Conservation (phyloP, 2,113 vertebrate species). For the Echinops telfairi region DNA sequence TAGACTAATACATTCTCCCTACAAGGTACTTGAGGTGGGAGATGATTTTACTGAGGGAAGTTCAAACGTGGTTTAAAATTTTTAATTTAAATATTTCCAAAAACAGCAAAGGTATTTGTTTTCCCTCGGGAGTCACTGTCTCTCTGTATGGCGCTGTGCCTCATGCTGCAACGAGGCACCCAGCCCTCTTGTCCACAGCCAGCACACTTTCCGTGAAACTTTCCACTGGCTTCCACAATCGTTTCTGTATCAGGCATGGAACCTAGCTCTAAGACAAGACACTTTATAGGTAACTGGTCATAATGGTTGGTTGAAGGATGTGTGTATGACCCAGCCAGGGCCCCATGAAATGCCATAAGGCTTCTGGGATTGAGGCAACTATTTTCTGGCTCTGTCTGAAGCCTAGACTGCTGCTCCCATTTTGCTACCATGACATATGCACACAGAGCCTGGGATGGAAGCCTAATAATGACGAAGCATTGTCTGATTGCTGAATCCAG, state of each 20-base stretch:
- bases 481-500: constrained; percentile 4
- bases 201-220: background rate
- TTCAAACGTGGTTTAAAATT: background rate
- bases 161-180: background rate
- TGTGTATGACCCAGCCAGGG: background rate
- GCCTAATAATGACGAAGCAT: background rate
- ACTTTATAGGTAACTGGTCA: background rate
- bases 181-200: background rate
- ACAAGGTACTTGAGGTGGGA: background rate
- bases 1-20: too few relatives aligned
- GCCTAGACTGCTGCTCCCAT: background rate
- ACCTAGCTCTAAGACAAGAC: background rate
- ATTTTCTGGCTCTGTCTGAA: background rate
- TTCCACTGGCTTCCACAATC: background rate
- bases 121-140: background rate
- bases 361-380: background rate
- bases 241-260: background rate
- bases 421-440: background rate
- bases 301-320: background rate
- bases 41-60: background rate
- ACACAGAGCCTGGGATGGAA: constrained; percentile 5
- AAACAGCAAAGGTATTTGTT: background rate
- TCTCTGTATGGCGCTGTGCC: background rate
- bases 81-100: background rate
- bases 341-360: background rate